Conservation (phyloP, 2,797 vertebrate species). For the Borostomias antarcticus region DNA sequence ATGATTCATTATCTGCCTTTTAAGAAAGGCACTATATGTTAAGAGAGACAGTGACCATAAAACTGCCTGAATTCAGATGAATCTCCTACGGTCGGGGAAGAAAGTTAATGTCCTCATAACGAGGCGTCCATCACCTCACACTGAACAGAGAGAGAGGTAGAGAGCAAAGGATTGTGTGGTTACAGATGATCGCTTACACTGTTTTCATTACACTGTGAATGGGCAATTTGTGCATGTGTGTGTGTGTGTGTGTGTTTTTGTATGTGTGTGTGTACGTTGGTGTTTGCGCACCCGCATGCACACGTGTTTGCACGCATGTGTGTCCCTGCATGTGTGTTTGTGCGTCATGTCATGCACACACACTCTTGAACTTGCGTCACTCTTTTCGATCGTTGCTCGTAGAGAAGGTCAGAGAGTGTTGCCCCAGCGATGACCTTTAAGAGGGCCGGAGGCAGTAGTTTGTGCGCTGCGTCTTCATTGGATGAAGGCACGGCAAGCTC, state of each 20-base stretch:
- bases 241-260: not conserved
- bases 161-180: too few species aligned
- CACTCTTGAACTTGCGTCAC: not conserved
- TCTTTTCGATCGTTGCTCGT: conserved; percentile 37
- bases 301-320: not conserved
- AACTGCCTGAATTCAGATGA: not conserved
- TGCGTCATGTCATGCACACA: conserved; percentile 2
- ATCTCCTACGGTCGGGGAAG: too few species aligned
- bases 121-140: not conserved
- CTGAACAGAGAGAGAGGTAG: not conserved
- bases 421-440: conserved; percentile 45
- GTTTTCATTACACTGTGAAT: too few species aligned
- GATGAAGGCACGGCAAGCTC: conserved; percentile 38
- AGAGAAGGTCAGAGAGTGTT: conserved; percentile 54
- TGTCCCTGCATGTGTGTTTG: not conserved
- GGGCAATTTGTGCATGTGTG: too few species aligned
- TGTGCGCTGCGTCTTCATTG: conserved; percentile 51
- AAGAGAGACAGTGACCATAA: not conserved
- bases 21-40: not conserved
- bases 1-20: not conserved
- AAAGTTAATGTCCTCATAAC: too few species aligned
- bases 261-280: not conserved
- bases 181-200: too few species aligned
- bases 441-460: conserved; percentile 21
- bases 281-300: not conserved